Evolutionary conservation across 2,888 invertebrate species (phyloP), one percentile per base, ranked within the genome.

Genomic region (Stenichneumon culpator): DNA sequence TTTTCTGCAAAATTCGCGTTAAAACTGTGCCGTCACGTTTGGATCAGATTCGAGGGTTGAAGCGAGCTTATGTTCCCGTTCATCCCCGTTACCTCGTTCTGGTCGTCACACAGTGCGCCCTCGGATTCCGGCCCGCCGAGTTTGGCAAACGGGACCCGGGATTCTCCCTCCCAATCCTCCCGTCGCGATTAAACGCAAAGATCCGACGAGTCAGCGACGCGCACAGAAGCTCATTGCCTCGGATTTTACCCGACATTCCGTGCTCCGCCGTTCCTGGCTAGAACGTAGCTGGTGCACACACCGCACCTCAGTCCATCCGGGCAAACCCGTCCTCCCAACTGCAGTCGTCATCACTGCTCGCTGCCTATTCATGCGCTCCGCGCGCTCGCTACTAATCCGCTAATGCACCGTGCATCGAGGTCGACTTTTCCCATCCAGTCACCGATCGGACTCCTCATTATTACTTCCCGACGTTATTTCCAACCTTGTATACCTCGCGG

Each of bases 131-230:
- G 19, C 67, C 73, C 72, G 67, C n/a, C 60, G 73, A 75, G 79
- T 72, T 84, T 78, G 65, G 74, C 78, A 81, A 84, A 78, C 63
- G 50, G 6, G 39, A 79, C 69, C 4, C 57, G 47, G 50, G 19
- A 63, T 54, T 52, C 39, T 16, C 25, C 39, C 60, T 16, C 28
- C 47, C 52, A 11, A 2, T 39, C n/a, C 39, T 72, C 72, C 14
- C 65, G n/a, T 67, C 25, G 78, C 77, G 84, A 84, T 81, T 84
- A 81, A 78, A 74, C 52, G 70, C 47, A 77, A 82, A 84, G 69
- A 79, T 74, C 79, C 74, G 78, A 57, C 78, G 81, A 82, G 78
- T 84, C 81, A 84, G 82, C 79, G 25, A 16, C 54, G 44, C 19
- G 25, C 67, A 39, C 57, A 22, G 70, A 19, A 57, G 69, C 47